Base-by-base conservation (phyloP, 2,797 vertebrate genomes). In the Atherinosoma microstoma region DNA sequence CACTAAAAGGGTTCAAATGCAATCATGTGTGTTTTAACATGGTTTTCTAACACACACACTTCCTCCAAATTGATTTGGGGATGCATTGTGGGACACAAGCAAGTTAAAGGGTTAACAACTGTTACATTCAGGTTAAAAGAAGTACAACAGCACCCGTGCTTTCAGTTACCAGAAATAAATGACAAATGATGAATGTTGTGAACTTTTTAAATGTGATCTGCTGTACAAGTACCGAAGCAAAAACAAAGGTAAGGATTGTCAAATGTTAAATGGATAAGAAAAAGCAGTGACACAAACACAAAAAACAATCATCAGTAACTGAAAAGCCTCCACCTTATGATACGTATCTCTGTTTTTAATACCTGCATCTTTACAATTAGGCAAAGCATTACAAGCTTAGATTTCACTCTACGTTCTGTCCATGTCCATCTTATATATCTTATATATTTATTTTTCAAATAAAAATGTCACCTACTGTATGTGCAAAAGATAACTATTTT, bases 1-100 rank as follows among this genome's bases (percentile, higher is more conserved):
- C 76, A 69, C 71, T 78, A 71, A 84, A 82, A 72, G 73, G 72
- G 9, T 65, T 61, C 75, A 30, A 67, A 77, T 85, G 67, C n/a
- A 74, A 78, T 87, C 74, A 65, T 58, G 70, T 58, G 70, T 30
- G 29, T 70, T 36, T 54, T 65, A 74, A 70, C 40, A 3, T 64
- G 77, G 70, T 70, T 80, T 60, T 32, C 58, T 61, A 27, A 27
- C 24, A 58, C 71, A 18, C 69, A 72, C 59, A 47, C 62, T 61
- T 58, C 65, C 76, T 84, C 58, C 20, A 22, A 51, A 51, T 51
- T 51, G n/a, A 51, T 12, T 22, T 51, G 47, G 9, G 3, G 60
- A 69, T 71, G 66, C 9, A 79, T 49, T 47, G 27, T 38, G 34
- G 1, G n/a, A 32, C 22, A 51, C 53, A 64, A 22, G 60, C 32